phyloP scores from a whole-genome alignment of 2,113 vertebrate species.

The Cettia cetti region DNA sequence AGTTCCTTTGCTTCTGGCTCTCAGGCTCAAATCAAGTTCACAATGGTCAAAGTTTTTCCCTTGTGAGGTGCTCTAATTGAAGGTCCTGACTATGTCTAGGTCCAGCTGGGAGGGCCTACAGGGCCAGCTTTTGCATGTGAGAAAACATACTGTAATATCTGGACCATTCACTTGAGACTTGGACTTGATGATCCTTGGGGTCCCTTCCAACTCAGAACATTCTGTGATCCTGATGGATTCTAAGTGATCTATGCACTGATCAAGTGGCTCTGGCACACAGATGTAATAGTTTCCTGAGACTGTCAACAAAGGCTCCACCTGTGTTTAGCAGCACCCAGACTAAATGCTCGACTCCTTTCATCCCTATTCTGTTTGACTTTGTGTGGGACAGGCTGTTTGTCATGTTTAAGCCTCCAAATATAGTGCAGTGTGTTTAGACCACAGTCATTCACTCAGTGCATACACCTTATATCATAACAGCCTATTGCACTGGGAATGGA shows the following conservation, averaged over 20 bases:
- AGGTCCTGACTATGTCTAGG: neutral
- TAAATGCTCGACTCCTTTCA: rapidly evolving
- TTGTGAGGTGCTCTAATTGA: neutral
- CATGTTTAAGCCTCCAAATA: neutral
- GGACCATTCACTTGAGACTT: neutral
- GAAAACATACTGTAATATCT: neutral
- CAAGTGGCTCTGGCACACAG: neutral
- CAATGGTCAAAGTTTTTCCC: neutral
- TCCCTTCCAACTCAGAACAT: neutral
- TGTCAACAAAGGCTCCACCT: neutral
- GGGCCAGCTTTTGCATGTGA: neutral
- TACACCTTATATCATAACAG: neutral
- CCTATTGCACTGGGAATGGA: neutral
- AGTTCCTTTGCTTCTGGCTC: neutral
- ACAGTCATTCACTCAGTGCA: neutral
- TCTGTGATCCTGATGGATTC: neutral
- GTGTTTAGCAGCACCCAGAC: neutral
- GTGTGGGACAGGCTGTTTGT: neutral
- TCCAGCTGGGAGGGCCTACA: neutral
- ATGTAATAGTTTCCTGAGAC: neutral
- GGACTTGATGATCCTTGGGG: neutral
- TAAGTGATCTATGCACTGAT: neutral
- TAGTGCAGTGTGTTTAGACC: neutral
- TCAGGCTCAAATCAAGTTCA: neutral
- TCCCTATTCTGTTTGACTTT: neutral